Conservation (phyloP, 2,113 vertebrate species). For the Podilymbus podiceps region DNA sequence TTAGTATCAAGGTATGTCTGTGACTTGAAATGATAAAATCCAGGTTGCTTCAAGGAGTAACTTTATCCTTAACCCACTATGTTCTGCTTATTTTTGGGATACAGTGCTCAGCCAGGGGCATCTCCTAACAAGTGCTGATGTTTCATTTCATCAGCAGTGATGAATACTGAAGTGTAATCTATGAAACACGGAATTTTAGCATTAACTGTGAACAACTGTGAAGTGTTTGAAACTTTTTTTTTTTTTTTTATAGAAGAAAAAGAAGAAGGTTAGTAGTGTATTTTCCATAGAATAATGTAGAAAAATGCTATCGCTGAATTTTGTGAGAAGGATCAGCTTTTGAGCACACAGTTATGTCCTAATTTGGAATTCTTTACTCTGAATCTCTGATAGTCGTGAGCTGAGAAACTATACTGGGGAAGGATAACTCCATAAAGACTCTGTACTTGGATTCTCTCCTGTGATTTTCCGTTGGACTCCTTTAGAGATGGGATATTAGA, state of each 20-base stretch:
- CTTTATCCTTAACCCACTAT: not conserved
- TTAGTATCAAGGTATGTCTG: not conserved
- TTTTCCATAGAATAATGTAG: not conserved
- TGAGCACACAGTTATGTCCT: not conserved
- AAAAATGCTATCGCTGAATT: not conserved
- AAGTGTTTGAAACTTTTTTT: not conserved
- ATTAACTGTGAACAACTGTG: not conserved
- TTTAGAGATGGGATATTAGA: not conserved
- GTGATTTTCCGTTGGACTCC: not conserved
- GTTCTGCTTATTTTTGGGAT: slow-evolving; percentile 4
- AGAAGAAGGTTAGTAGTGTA: not conserved
- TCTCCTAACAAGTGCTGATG: slow-evolving; percentile 28
- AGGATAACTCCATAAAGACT: not conserved
- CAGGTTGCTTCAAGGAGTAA: not conserved
- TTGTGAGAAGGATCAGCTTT: not conserved
- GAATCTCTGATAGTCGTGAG: not conserved
- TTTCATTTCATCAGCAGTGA: not conserved
- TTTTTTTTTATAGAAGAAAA: not conserved
- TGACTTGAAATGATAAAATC: not conserved
- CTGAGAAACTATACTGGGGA: not conserved
- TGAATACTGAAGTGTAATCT: not conserved
- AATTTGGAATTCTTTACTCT: not conserved
- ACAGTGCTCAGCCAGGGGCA: not conserved
- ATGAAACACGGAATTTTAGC: not conserved
- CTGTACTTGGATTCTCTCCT: not conserved